phyloP scores from a whole-genome alignment of 2,888 invertebrate species.

The Conistra vaccinii region DNA sequence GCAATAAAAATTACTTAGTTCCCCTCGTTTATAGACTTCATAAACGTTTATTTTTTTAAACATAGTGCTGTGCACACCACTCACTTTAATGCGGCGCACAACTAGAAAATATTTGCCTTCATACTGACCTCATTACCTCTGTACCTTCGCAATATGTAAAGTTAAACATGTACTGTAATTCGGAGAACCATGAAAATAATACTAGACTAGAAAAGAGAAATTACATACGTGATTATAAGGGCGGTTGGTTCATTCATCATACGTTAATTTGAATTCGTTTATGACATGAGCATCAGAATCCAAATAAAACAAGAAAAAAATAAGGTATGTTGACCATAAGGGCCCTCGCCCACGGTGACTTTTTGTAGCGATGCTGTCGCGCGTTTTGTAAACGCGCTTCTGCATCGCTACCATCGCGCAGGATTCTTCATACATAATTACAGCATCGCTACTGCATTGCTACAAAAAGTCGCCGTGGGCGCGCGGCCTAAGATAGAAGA shows the following conservation, averaged over 20 bases:
- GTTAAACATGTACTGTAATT: conserved; percentile 10
- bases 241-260: neutral
- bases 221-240: neutral
- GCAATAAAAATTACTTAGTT: conserved; percentile 36
- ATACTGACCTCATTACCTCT: conserved; percentile 52
- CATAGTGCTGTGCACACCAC: conserved; percentile 49
- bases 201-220: neutral
- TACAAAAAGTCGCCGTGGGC: too few relatives aligned
- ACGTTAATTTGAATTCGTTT: neutral
- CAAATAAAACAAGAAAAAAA: neutral
- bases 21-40: conserved; percentile 32
- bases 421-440: too few relatives aligned
- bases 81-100: conserved; percentile 51
- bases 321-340: too few relatives aligned
- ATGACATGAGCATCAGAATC: neutral
- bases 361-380: too few relatives aligned
- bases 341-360: too few relatives aligned
- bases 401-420: too few relatives aligned
- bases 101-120: conserved; percentile 53
- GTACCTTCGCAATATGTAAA: conserved; percentile 13
- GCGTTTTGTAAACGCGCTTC: too few relatives aligned
- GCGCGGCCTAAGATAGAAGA: too few relatives aligned
- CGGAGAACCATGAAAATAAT: neutral
- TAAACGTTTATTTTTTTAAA: conserved; percentile 48
- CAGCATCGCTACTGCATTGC: too few relatives aligned